phyloP scores from a whole-genome alignment of 2,113 vertebrate genomes.

The Solea senegalensis region DNA sequence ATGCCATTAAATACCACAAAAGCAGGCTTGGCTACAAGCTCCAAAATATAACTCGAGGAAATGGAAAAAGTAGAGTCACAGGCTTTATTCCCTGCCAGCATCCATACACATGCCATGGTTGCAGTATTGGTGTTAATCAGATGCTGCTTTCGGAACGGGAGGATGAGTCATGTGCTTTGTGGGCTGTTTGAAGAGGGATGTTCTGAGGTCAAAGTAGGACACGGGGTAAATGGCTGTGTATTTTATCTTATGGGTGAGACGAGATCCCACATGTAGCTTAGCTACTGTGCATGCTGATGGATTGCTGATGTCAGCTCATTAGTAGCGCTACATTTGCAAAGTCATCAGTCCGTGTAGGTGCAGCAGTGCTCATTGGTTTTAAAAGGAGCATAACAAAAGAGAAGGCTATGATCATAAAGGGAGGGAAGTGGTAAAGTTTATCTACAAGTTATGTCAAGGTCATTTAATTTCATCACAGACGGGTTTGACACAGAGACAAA shows the following conservation, averaged over 20 bases:
- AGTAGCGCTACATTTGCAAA: conserved; percentile 54
- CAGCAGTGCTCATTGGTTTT: conserved; percentile 30
- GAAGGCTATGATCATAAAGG: conserved; percentile 5
- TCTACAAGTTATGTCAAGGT: neutral
- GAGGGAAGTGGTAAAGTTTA: conserved; percentile 15
- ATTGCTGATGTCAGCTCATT: conserved; percentile 73
- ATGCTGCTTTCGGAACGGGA: conserved; percentile 36
- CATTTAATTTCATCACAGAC: neutral
- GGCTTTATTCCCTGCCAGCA: conserved; percentile 30
- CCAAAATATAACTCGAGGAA: conserved; percentile 41
- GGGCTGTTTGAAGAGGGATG: conserved; percentile 52
- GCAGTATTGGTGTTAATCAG: conserved; percentile 48
- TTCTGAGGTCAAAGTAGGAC: conserved; percentile 58
- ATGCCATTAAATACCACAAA: conserved; percentile 47
- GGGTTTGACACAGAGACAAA: neutral
- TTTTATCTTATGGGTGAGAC: conserved; percentile 55
- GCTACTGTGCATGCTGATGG: conserved; percentile 41
- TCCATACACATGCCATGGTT: conserved; percentile 21
- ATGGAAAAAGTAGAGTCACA: conserved; percentile 34
- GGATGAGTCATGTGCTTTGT: conserved; percentile 51
- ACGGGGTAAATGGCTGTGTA: conserved; percentile 56
- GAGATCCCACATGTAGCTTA: conserved; percentile 38
- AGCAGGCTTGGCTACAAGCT: conserved; percentile 38
- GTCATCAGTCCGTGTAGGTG: conserved; percentile 50
- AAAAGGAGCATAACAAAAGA: conserved; percentile 7